These are phyloP conservation scores for Pardalotus punctatus DNA, from an alignment of 2,113 vertebrate species.

Conservation along the genomic window DNA sequence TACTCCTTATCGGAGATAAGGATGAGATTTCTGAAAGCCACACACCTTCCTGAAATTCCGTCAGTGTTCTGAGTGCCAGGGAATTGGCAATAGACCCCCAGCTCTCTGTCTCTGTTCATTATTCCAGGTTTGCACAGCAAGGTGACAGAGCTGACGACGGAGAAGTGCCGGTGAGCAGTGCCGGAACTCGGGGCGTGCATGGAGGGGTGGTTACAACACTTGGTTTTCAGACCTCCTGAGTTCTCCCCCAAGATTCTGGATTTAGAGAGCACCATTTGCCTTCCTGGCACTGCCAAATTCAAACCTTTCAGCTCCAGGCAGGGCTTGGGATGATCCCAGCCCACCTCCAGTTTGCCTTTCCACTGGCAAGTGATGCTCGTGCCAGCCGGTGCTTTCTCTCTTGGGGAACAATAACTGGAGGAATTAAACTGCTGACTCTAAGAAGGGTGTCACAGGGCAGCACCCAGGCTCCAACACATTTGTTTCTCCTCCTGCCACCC, in stretches of 20 bases:
- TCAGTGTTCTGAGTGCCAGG: rapidly evolving
- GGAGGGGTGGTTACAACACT: background rate
- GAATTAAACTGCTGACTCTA: background rate
- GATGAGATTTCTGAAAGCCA: background rate
- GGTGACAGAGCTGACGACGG: slow-evolving; percentile 86
- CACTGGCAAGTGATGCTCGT: background rate
- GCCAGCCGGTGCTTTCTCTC: rapidly evolving
- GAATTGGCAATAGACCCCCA: background rate
- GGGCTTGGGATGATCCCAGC: background rate
- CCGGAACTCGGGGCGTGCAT: background rate
- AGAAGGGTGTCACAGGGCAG: background rate
- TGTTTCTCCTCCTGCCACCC: background rate
- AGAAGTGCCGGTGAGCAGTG: slow-evolving; percentile 87
- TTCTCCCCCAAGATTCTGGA: background rate
- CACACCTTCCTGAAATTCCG: background rate
- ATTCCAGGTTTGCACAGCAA: slow-evolving; percentile 85
- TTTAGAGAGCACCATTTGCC: background rate
- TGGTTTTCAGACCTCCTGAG: background rate
- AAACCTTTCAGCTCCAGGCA: background rate
- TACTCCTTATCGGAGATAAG: background rate
- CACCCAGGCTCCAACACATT: background rate
- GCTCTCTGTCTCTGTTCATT: background rate
- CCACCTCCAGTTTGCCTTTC: background rate
- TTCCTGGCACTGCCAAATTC: background rate
- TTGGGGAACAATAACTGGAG: background rate